These are phyloP conservation scores for Acridotheres tristis DNA, from an alignment of 2,797 vertebrate genomes.

Conservation along the genomic window DNA sequence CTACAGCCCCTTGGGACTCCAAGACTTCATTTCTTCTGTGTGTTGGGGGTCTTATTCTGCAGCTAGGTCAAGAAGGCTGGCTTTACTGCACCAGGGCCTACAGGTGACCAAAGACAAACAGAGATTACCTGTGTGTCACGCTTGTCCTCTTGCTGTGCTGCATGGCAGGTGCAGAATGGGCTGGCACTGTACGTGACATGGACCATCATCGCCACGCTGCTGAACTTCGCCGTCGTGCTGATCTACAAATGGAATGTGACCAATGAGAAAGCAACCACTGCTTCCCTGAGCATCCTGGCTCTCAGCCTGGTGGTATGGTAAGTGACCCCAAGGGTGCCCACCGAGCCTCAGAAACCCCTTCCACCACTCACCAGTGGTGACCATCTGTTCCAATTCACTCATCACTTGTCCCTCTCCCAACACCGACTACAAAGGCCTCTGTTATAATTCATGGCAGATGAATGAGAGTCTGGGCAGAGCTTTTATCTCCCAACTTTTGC, in stretches of 20 bases:
- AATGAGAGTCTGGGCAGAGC: background rate
- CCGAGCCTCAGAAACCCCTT: background rate
- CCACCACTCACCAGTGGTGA: background rate
- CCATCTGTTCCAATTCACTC: background rate
- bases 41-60: background rate
- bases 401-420: background rate
- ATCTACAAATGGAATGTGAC: conserved; percentile 57
- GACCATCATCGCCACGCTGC: conserved; percentile 74
- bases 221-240: conserved; percentile 78
- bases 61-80: background rate
- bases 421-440: background rate
- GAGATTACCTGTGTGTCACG: background rate
- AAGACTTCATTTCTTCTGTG: background rate
- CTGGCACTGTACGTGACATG: conserved; percentile 74
- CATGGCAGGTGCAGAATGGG: conserved; percentile 82
- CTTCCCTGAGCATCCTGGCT: conserved; percentile 60
- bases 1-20: background rate
- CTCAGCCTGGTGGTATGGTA: conserved; percentile 58
- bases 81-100: background rate
- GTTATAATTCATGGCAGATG: background rate
- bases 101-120: background rate
- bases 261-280: background rate
- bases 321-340: background rate
- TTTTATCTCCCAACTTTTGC: background rate
- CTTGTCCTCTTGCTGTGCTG: background rate